These are phyloP conservation scores for Helicoverpa armigera DNA, from an alignment of 1,140 invertebrate species.

Conservation along the genomic window DNA sequence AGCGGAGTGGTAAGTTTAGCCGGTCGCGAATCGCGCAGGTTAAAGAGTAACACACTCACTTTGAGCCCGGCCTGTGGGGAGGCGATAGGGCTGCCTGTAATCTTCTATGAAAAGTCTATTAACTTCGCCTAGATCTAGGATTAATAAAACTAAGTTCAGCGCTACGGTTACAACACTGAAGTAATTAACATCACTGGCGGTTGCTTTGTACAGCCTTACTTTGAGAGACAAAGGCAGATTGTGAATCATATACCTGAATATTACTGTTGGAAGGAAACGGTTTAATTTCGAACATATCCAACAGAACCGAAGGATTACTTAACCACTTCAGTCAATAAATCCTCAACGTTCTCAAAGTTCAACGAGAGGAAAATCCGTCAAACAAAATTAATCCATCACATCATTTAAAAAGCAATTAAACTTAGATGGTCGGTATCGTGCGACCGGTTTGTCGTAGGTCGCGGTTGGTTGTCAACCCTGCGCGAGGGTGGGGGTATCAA, in stretches of 20 bases:
- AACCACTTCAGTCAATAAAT: constrained; percentile 2
- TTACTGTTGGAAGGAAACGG: background rate
- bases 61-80: constrained; percentile 72
- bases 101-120: constrained; percentile 11
- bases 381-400: constrained; percentile 44
- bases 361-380: constrained; percentile 22
- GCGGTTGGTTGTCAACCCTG: constrained; percentile 64
- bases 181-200: background rate
- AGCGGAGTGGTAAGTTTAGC: constrained; percentile 86
- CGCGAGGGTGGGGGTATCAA: constrained; percentile 66
- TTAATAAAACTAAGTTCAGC: too few species aligned
- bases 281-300: background rate
- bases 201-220: background rate
- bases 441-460: constrained; percentile 49
- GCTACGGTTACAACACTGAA: background rate
- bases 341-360: constrained; percentile 21
- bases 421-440: constrained; percentile 29
- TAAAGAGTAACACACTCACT: constrained; percentile 86
- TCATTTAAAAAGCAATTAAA: constrained; percentile 51
- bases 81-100: constrained; percentile 65
- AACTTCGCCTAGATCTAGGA: too few species aligned
- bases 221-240: background rate
- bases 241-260: background rate
- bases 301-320: background rate
- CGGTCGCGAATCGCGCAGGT: constrained; percentile 86